Percentiles rank a stretch among this genome's conserved stretches.
Evolutionary conservation across 1,140 invertebrate genomes (phyloP).

Genomic region (Colletes gigas): DNA sequence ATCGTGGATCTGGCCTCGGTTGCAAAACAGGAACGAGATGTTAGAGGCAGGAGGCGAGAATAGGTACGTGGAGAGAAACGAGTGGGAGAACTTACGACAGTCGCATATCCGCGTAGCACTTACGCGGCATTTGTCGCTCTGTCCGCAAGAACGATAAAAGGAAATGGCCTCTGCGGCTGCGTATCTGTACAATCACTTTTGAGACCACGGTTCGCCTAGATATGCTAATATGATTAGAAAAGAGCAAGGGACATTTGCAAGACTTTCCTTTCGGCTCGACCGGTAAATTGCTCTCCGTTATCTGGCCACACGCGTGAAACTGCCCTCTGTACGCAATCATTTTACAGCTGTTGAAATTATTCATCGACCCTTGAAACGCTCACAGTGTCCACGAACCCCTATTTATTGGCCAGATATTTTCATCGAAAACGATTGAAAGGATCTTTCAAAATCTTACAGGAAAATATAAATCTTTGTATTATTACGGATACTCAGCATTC

Average conservation of each 20-base stretch:
- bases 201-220: constrained; percentile 42
- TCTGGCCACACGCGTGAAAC: constrained; percentile 7
- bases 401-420: too few relatives aligned
- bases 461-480: too few relatives aligned
- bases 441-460: too few relatives aligned
- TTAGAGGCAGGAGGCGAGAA: background rate
- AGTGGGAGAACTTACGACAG: constrained; percentile 51
- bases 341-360: constrained; percentile 17
- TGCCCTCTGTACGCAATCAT: background rate
- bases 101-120: constrained; percentile 50
- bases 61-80: constrained; percentile 22
- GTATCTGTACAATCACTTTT: constrained; percentile 51
- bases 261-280: constrained; percentile 9
- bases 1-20: constrained; percentile 6
- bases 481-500: too few relatives aligned
- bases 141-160: constrained; percentile 59
- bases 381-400: too few relatives aligned
- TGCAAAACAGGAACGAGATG: constrained; percentile 35
- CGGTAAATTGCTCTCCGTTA: constrained; percentile 26
- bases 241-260: constrained; percentile 36
- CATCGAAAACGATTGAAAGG: too few relatives aligned
- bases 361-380: too few relatives aligned
- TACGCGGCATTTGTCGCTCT: constrained; percentile 49
- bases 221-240: constrained; percentile 54
- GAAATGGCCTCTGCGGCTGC: constrained; percentile 48